phyloP scores from a whole-genome alignment of 2,888 invertebrate genomes.

The Zeuzera pyrina region DNA sequence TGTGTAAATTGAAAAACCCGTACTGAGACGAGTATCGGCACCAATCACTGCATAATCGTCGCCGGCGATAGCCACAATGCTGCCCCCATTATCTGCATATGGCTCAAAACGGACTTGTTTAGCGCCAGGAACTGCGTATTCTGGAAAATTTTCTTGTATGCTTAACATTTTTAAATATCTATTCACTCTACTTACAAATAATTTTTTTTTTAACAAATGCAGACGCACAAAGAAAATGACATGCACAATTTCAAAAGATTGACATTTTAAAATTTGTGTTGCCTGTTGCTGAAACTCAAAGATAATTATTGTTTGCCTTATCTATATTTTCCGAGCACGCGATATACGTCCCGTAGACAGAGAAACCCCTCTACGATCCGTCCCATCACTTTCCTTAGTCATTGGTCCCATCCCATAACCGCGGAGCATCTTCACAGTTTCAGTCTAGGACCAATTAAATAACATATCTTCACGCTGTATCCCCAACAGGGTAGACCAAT shows the following conservation, averaged over 20 bases:
- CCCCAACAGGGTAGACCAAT: too few species aligned
- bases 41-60: constrained; percentile 96
- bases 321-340: too few species aligned
- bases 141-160: constrained; percentile 49
- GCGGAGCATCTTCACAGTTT: too few species aligned
- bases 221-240: constrained; percentile 28
- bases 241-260: constrained; percentile 30
- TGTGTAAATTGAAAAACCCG: constrained; percentile 92
- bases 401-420: too few species aligned
- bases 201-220: not conserved
- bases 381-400: too few species aligned
- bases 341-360: too few species aligned
- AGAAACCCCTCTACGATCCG: too few species aligned
- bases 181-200: not conserved
- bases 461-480: too few species aligned
- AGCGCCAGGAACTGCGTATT: constrained; percentile 66
- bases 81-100: constrained; percentile 79
- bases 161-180: constrained; percentile 39
- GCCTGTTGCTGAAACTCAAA: too few species aligned
- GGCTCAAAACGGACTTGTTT: constrained; percentile 68
- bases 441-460: too few species aligned
- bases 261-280: constrained; percentile 1
- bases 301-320: too few species aligned
- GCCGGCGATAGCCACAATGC: constrained; percentile 95
- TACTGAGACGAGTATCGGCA: constrained; percentile 93